Evolutionary conservation across 2,888 invertebrate genomes (phyloP).

Genomic region (Heliconius sara): DNA sequence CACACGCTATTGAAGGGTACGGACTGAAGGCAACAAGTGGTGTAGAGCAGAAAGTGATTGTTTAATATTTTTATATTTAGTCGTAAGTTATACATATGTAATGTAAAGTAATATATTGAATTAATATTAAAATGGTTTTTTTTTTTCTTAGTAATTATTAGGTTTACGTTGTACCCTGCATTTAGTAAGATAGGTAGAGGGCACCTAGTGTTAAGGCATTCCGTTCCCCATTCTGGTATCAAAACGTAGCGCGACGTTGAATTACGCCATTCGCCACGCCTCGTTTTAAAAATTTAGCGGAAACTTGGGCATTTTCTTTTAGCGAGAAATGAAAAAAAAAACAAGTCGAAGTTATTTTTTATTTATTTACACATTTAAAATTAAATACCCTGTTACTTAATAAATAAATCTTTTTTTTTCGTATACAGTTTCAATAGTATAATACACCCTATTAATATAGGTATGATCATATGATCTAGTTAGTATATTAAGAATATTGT

Average conservation of each 20-base stretch:
- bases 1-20: slow-evolving; percentile 52
- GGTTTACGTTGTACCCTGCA: neutral
- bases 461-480: neutral
- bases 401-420: neutral
- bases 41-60: slow-evolving; percentile 61
- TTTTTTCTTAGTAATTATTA: slow-evolving; percentile 46
- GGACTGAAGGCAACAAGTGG: slow-evolving; percentile 56
- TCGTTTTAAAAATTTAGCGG: neutral
- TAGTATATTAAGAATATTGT: neutral
- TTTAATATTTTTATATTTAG: slow-evolving; percentile 82
- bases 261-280: no score
- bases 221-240: no score
- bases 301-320: neutral
- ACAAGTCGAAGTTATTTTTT: neutral
- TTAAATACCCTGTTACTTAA: slow-evolving; percentile 20
- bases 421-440: slow-evolving; percentile 6
- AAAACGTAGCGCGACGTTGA: neutral
- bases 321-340: neutral
- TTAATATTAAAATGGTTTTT: slow-evolving; percentile 66
- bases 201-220: neutral
- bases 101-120: slow-evolving; percentile 79
- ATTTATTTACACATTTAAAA: neutral
- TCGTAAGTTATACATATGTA: slow-evolving; percentile 69
- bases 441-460: neutral
- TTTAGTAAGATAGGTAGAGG: neutral